Evolutionary conservation across 2,113 vertebrate genomes (phyloP).

Genomic region (Dicaeum eximium): DNA sequence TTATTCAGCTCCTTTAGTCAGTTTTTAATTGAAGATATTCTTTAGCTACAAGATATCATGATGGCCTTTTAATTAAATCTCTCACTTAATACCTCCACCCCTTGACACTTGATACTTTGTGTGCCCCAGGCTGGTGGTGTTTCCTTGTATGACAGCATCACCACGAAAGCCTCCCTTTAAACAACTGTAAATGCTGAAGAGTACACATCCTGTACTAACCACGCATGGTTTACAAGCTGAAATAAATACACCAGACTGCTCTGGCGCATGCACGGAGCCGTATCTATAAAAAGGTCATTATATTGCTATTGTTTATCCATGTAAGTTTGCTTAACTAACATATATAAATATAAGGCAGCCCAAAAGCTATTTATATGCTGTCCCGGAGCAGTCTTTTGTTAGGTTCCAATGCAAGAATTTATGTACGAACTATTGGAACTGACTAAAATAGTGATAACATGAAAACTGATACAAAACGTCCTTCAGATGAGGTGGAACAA

Average conservation of each 20-base stretch:
- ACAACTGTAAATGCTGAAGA: slow-evolving; percentile 17
- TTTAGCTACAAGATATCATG: neutral
- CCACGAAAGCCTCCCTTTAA: neutral
- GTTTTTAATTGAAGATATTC: neutral
- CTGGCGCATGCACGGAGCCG: neutral
- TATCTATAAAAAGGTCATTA: slow-evolving; percentile 8
- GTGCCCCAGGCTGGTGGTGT: neutral
- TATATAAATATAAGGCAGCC: neutral
- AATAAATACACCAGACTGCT: slow-evolving; percentile 3
- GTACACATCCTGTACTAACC: slow-evolving; percentile 33
- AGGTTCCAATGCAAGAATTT: neutral
- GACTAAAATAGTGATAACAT: neutral
- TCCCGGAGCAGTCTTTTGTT: neutral
- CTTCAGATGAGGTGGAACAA: neutral
- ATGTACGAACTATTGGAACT: neutral
- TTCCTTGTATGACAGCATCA: neutral
- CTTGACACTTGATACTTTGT: neutral
- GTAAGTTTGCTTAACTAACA: slow-evolving; percentile 3
- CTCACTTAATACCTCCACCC: neutral
- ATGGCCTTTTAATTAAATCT: neutral
- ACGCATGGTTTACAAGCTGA: neutral
- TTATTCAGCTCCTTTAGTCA: neutral
- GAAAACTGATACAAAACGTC: neutral
- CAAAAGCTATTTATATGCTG: neutral
- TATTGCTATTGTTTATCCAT: slow-evolving; percentile 15